Evolutionary conservation across 2,113 vertebrate genomes (phyloP).

Genomic region (Pomatostomus ruficeps): DNA sequence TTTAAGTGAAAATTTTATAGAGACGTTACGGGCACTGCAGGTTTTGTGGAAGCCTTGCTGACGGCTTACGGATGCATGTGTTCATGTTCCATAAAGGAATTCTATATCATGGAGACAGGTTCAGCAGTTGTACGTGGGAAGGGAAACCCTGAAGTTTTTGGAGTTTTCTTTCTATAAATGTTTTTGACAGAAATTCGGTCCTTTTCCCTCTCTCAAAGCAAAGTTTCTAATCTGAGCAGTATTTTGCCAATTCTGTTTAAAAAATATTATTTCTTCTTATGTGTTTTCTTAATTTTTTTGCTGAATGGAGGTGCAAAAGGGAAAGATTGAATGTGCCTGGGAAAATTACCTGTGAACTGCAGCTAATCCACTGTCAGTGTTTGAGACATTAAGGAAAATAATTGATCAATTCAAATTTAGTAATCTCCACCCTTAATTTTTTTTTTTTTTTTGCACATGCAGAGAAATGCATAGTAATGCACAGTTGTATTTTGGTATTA

Average conservation of each 20-base stretch:
- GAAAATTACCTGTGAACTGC: neutral
- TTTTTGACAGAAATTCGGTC: neutral
- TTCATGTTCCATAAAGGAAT: neutral
- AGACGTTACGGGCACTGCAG: slow-evolving; percentile 52
- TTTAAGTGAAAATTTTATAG: slow-evolving; percentile 66
- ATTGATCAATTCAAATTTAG: neutral
- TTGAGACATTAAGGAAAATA: neutral
- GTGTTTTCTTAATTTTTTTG: neutral
- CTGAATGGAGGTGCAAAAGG: neutral
- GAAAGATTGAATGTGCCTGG: neutral
- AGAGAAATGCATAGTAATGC: neutral
- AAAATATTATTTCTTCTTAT: neutral
- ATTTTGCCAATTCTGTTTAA: neutral
- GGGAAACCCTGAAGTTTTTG: neutral
- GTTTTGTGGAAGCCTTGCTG: slow-evolving; percentile 42
- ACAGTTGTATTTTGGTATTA: neutral
- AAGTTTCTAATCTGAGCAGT: neutral
- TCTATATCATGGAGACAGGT: neutral
- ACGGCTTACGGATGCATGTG: neutral
- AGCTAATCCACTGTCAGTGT: neutral
- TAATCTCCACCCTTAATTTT: neutral
- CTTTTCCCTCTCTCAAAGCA: neutral
- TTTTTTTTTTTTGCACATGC: neutral
- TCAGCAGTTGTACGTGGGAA: neutral
- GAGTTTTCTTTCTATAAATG: neutral